Percentiles rank a stretch among this genome's conserved stretches.
These are phyloP conservation scores for Eriosoma lanigerum DNA, from an alignment of 1,140 invertebrate species.

Conservation along the genomic window DNA sequence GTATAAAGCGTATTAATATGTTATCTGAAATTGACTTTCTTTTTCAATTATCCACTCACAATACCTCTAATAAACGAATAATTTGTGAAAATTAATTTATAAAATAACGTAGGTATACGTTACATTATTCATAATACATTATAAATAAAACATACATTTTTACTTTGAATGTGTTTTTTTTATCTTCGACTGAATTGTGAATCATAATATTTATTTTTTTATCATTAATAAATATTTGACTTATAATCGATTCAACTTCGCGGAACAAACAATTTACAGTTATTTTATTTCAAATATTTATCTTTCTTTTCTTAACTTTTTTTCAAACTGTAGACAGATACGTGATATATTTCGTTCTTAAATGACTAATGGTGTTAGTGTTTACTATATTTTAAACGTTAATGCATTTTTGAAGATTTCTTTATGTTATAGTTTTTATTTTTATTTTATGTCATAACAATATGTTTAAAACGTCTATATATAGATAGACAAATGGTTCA, in stretches of 20 bases:
- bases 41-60: not conserved
- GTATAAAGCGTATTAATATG: not conserved
- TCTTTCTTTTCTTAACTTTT: constrained; percentile 1
- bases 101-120: not conserved
- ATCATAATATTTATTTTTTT: not conserved
- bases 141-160: too few species aligned
- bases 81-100: not conserved
- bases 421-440: not conserved
- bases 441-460: constrained; percentile 23
- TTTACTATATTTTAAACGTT: constrained; percentile 2
- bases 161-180: not conserved
- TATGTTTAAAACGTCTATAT: not conserved
- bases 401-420: not conserved
- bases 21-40: constrained; percentile 12
- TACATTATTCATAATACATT: too few species aligned
- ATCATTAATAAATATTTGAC: constrained; percentile 12
- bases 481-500: too few species aligned
- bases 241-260: not conserved
- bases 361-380: not conserved
- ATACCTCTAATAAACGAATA: not conserved
- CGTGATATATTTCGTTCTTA: not conserved
- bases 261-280: not conserved
- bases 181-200: not conserved
- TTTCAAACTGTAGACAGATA: not conserved
- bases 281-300: constrained; percentile 8